Conservation (phyloP, 2,888 invertebrate genomes). For the Xiphydria camelus region DNA sequence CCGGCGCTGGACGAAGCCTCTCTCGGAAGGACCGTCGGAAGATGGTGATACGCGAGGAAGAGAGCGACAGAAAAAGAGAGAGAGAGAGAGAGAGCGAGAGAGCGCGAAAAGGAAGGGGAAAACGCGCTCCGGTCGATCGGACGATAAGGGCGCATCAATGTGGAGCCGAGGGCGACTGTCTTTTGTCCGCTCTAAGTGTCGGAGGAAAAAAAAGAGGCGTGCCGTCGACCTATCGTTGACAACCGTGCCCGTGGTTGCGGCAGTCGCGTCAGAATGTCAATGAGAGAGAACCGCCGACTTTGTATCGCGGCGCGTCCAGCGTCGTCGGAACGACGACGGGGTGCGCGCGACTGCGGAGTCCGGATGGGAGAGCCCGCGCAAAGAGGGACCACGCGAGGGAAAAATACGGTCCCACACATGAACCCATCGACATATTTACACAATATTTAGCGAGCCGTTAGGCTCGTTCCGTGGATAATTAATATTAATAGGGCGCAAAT, state of each 20-base stretch:
- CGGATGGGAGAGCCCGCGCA: no score
- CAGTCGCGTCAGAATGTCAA: constrained; percentile 14
- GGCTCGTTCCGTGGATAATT: constrained; percentile 3
- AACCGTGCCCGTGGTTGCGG: constrained; percentile 9
- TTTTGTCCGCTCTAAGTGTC: constrained; percentile 9
- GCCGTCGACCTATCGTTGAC: constrained; percentile 6
- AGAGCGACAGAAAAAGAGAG: no score
- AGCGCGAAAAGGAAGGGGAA: no score
- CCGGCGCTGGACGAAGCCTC: no score
- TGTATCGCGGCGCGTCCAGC: no score
- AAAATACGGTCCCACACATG: neutral
- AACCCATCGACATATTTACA: constrained; percentile 1
- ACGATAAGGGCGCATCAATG: constrained; percentile 22
- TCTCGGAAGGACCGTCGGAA: neutral
- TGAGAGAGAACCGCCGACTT: constrained; percentile 5
- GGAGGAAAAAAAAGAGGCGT: constrained; percentile 6
- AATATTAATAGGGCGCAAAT: constrained; percentile 9
- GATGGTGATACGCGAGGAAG: neutral
- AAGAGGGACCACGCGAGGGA: neutral
- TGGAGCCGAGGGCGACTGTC: constrained; percentile 17
- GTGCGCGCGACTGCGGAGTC: no score
- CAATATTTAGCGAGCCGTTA: neutral
- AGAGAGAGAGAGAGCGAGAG: no score
- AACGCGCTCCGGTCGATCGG: constrained; percentile 12
- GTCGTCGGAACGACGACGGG: no score